These are phyloP conservation scores for Chrysogorgia sp. DNA, from an alignment of 92 coral and sea anemone species.

Conservation along the genomic window DNA sequence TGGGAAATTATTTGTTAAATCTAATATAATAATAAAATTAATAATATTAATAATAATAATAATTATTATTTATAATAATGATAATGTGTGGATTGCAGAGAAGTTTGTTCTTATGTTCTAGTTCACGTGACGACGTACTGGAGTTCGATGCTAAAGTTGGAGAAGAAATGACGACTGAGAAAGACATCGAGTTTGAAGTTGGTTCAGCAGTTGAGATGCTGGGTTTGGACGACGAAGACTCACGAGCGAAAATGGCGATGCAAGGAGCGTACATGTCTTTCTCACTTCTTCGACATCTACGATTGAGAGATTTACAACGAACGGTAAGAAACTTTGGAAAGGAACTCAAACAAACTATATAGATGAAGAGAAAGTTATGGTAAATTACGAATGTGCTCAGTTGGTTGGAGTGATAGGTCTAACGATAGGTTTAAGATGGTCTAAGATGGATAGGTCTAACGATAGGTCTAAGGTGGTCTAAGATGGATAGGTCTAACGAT, in stretches of 20 bases:
- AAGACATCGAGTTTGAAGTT: slow-evolving; percentile 79
- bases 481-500: too few species aligned
- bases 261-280: slow-evolving; percentile 98
- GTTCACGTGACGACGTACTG: slow-evolving; percentile 79
- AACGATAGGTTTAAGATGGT: too few species aligned
- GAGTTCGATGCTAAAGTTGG: slow-evolving; percentile 88
- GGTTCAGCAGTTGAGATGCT: slow-evolving; percentile 92
- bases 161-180: slow-evolving; percentile 74
- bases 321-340: slow-evolving; percentile 62
- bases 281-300: slow-evolving; percentile 82
- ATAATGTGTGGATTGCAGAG: neutral
- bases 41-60: neutral
- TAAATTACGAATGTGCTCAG: too few species aligned
- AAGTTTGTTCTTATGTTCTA: slow-evolving; percentile 2
- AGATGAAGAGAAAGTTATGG: too few species aligned
- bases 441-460: too few species aligned
- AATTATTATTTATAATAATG: neutral
- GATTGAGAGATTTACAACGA: slow-evolving; percentile 93
- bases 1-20: too few species aligned
- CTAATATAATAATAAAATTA: too few species aligned
- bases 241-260: slow-evolving; percentile 73
- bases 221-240: slow-evolving; percentile 83
- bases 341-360: too few species aligned
- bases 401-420: too few species aligned
- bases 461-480: too few species aligned